These are phyloP conservation scores for Tringa solitaria DNA, from an alignment of 2,113 vertebrate species.

Conservation along the genomic window DNA sequence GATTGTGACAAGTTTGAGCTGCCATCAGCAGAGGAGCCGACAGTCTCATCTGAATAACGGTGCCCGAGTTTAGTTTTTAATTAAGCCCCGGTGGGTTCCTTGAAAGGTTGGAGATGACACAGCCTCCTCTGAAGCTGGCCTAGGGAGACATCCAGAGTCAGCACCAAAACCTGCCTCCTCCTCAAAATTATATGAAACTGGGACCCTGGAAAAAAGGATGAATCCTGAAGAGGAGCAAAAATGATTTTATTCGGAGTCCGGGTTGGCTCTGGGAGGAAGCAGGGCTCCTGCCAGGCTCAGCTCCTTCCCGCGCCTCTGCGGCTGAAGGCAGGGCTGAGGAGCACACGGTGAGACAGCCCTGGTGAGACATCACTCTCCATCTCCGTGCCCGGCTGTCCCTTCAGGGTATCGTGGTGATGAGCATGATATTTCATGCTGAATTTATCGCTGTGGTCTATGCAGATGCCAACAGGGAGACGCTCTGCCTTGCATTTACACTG, in stretches of 20 bases:
- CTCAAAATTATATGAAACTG: constrained; percentile 41
- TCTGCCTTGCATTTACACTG: not conserved
- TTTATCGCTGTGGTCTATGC: not conserved
- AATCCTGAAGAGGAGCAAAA: not conserved
- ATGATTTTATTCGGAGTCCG: not conserved
- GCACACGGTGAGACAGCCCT: not conserved
- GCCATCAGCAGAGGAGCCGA: constrained; percentile 41
- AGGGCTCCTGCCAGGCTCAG: not conserved
- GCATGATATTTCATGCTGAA: not conserved
- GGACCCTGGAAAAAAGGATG: not conserved
- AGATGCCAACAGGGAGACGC: not conserved
- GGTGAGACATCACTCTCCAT: not conserved
- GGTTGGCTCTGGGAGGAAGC: not conserved
- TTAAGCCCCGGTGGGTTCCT: constrained; percentile 78
- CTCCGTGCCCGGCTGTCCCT: rapidly evolving
- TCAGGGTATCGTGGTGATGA: not conserved
- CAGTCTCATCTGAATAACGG: constrained; percentile 67
- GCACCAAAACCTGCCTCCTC: constrained; percentile 64
- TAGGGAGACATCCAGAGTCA: constrained; percentile 69
- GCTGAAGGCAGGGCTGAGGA: not conserved
- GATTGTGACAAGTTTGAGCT: constrained; percentile 56
- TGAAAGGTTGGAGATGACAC: constrained; percentile 78
- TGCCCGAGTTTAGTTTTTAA: constrained; percentile 74
- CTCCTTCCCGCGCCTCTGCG: not conserved
- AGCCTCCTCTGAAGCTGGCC: constrained; percentile 65